Evolutionary conservation across 2,888 invertebrate species (phyloP), one percentile per base, ranked within the genome.

Genomic region (Smittia aterrima): DNA sequence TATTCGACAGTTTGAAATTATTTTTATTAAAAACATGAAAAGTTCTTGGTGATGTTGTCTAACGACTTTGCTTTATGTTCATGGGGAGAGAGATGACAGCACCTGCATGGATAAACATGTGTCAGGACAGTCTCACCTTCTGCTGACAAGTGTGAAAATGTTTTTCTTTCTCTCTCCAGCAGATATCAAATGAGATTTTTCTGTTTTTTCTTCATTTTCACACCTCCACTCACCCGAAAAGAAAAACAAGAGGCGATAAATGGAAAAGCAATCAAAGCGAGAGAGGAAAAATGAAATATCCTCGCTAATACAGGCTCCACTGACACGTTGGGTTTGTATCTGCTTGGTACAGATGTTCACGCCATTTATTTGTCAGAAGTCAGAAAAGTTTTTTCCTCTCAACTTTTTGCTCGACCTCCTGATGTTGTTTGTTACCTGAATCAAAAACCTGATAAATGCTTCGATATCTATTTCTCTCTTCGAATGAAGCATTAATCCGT

Each of bases 311-410:
- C 9, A 53, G 54, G 27, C 70, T 27, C 7, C 7, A 16, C 32
- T 53, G 70, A 70, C 70, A 70, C 47, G 53, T 70, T 64, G 64
- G 72, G 72, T 72, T 58, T 72, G 72, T 72, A 72, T 72, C 72
- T 72, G 72, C 32, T 72, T 18, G 38, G 1, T 38, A 38, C 72
- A 72, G 62, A 72, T 72, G 72, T 64, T 72, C 40, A 72, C 54
- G 62, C 70, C 70, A 70, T 70, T 70, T 70, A 70, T 70, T 54
- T 54, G 70, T 70, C 70, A 70, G 41, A 67, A 67, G 70, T 70
- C 32, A 53, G 70, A 41, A 67, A 13, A 9, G n/a, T 67, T 47
- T 67, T 67, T 41, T 67, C 1, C 22, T 18, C 20, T 22, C 13
- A 7, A 58, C 7, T 58, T 58, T 47, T 1, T n/a, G 18, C 18